These are phyloP conservation scores for Ciconia boyciana DNA, from an alignment of 2,113 vertebrate genomes.

Conservation along the genomic window DNA sequence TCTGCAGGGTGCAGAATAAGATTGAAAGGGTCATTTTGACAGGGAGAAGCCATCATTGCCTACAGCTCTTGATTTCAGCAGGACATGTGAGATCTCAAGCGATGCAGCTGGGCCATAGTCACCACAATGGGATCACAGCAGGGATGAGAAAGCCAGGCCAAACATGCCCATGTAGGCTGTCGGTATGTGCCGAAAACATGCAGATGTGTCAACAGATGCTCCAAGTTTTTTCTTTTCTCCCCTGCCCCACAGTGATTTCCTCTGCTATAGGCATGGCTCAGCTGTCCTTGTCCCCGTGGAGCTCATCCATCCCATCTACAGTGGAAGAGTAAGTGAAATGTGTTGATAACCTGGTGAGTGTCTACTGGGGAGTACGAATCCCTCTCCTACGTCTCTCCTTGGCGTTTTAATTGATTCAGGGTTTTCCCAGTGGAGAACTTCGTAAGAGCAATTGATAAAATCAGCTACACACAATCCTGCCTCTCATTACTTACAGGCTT, in stretches of 20 bases:
- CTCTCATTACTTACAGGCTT: constrained; percentile 48
- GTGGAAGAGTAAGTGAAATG: neutral
- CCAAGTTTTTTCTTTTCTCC: neutral
- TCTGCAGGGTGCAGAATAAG: neutral
- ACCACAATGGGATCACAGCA: neutral
- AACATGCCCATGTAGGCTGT: neutral
- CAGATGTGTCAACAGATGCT: neutral
- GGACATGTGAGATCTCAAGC: accelerated
- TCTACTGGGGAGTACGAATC: neutral
- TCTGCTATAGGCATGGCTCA: neutral
- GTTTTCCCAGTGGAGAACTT: constrained; percentile 52
- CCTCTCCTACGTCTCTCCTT: constrained; percentile 24
- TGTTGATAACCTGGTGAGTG: neutral
- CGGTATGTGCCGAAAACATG: neutral
- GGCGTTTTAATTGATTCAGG: constrained; percentile 46
- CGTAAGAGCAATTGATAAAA: constrained; percentile 45
- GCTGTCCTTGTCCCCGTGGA: neutral
- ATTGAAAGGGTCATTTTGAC: neutral
- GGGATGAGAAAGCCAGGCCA: neutral
- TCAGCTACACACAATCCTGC: constrained; percentile 1
- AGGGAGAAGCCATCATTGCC: neutral
- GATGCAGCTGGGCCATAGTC: neutral
- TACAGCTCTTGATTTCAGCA: neutral
- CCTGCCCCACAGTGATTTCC: neutral
- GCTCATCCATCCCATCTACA: neutral